Evolutionary conservation across 2,888 invertebrate genomes (phyloP).

Genomic region (Coenonympha arcania): DNA sequence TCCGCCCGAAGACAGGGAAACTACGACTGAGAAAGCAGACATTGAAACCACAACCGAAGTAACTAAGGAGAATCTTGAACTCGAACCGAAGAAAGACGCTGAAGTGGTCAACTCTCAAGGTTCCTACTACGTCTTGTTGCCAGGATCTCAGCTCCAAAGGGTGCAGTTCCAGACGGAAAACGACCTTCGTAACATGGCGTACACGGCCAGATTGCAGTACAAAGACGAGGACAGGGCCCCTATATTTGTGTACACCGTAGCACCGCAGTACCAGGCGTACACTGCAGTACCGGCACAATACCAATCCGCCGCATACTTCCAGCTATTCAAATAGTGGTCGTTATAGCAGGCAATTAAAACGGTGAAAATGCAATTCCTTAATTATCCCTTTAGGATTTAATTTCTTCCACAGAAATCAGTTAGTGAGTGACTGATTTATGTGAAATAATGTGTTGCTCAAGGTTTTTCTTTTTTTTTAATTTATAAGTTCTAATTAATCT

Average conservation of each 20-base stretch:
- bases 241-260: constrained; percentile 74
- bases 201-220: constrained; percentile 77
- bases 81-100: constrained; percentile 42
- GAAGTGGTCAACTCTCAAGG: constrained; percentile 64
- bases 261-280: constrained; percentile 69
- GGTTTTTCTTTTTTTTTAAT: too few relatives aligned
- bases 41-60: constrained; percentile 23
- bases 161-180: constrained; percentile 75
- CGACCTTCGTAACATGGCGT: constrained; percentile 75
- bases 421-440: too few relatives aligned
- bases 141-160: constrained; percentile 76
- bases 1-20: constrained; percentile 32
- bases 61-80: constrained; percentile 25
- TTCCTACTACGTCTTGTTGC: constrained; percentile 78
- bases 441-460: too few relatives aligned
- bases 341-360: not conserved
- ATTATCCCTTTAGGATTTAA: too few relatives aligned
- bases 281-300: constrained; percentile 54
- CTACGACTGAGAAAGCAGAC: constrained; percentile 26
- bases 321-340: constrained; percentile 36
- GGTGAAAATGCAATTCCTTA: not conserved
- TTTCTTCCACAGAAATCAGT: too few relatives aligned
- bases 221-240: constrained; percentile 77
- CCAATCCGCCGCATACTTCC: constrained; percentile 51
- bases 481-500: too few relatives aligned